A percentile compares a stretch with the other conserved stretches of the same genome.
These are phyloP conservation scores for Chelonoidis abingdonii DNA, from an alignment of 2,113 vertebrate species.

Conservation along the genomic window DNA sequence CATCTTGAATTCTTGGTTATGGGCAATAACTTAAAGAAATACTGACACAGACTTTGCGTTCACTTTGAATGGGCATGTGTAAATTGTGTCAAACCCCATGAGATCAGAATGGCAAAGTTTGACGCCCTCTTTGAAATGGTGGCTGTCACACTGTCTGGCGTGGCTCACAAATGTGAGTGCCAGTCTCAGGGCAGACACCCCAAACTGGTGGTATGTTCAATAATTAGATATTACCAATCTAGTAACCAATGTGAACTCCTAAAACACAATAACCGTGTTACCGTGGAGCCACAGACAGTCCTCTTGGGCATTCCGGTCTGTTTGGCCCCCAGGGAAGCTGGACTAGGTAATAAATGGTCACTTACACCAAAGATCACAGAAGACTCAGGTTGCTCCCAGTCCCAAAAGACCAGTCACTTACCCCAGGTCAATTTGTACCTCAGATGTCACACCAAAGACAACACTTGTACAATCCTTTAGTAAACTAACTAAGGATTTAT, in stretches of 20 bases:
- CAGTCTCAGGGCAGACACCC: neutral
- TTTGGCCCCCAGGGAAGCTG: neutral
- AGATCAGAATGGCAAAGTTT: neutral
- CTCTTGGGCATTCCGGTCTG: neutral
- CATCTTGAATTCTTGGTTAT: neutral
- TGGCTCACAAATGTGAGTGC: neutral
- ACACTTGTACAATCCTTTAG: too few species aligned
- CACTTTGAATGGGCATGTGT: neutral
- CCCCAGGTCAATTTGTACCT: too few species aligned
- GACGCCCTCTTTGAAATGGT: neutral
- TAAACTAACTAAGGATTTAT: too few species aligned
- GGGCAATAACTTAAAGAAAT: slow-evolving; percentile 6
- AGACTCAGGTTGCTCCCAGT: neutral
- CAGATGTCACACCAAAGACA: too few species aligned
- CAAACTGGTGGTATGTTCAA: neutral
- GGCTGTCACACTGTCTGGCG: neutral
- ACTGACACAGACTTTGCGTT: slow-evolving; percentile 21
- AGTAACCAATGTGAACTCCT: neutral
- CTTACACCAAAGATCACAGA: neutral
- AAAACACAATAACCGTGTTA: neutral
- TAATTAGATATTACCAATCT: neutral
- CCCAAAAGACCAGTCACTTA: neutral
- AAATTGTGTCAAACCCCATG: neutral
- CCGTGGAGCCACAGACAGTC: neutral
- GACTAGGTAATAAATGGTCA: neutral